Conservation (phyloP, 1,140 invertebrate genomes). For the Danaus melanippus region DNA sequence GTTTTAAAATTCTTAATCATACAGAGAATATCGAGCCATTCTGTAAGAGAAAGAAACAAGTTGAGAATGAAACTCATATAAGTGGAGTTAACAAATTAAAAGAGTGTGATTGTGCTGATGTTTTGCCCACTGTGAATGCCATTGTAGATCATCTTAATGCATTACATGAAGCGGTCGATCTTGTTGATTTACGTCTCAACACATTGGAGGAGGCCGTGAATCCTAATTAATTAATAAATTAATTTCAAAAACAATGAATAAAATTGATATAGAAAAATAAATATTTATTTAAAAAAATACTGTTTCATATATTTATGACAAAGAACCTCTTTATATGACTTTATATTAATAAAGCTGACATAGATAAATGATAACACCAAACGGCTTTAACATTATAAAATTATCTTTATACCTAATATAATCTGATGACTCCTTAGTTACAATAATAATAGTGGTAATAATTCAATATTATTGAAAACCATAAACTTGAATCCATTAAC, state of each 20-base stretch:
- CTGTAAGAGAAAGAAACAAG: conserved; percentile 37
- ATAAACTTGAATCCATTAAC: background rate
- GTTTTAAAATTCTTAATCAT: conserved; percentile 53
- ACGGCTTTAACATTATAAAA: too few species aligned
- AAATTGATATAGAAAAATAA: conserved; percentile 15
- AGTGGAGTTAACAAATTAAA: conserved; percentile 26
- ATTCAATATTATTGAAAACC: background rate
- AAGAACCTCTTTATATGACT: conserved; percentile 7
- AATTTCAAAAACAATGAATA: conserved; percentile 23
- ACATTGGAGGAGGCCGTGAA: conserved; percentile 51
- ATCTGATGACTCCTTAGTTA: conserved; percentile 10
- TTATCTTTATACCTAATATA: background rate
- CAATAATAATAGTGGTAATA: conserved; percentile 2
- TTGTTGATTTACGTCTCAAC: conserved; percentile 61
- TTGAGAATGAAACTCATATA: conserved; percentile 27
- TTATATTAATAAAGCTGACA: conserved; percentile 3
- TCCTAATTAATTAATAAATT: too few species aligned
- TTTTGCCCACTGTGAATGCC: conserved; percentile 64
- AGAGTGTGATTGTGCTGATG: conserved; percentile 62
- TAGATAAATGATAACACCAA: background rate
- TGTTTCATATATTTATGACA: conserved; percentile 13
- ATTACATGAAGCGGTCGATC: conserved; percentile 62
- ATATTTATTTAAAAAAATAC: conserved; percentile 27
- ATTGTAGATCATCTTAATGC: conserved; percentile 67
- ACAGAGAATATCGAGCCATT: conserved; percentile 26